These are phyloP conservation scores for Hemibagrus guttatus DNA, from an alignment of 2,797 vertebrate species.

Conservation along the genomic window DNA sequence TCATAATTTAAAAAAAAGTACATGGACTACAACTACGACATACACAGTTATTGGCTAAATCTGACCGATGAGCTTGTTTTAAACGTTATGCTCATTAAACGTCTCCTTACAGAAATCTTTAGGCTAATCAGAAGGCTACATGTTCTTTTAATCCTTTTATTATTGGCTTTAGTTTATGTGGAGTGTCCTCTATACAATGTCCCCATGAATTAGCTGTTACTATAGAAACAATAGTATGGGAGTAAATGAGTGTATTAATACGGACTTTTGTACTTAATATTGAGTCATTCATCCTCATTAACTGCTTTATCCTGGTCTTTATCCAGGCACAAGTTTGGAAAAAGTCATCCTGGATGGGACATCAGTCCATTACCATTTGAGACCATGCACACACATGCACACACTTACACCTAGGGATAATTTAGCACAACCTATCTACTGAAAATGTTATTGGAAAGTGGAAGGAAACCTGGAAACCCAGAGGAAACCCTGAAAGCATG, in stretches of 20 bases:
- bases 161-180: neutral
- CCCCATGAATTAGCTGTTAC: neutral
- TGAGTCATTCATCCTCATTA: neutral
- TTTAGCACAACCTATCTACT: neutral
- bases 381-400: neutral
- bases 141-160: neutral
- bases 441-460: neutral
- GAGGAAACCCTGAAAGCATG: neutral
- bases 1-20: neutral
- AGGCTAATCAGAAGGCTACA: neutral
- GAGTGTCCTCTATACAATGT: neutral
- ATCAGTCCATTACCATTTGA: neutral
- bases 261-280: neutral
- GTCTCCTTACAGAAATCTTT: neutral
- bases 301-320: neutral
- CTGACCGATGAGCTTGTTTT: neutral
- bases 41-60: neutral
- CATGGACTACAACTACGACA: slow-evolving; percentile 58
- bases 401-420: neutral
- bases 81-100: neutral
- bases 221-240: neutral
- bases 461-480: neutral
- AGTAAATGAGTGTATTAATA: neutral
- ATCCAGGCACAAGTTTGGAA: neutral
- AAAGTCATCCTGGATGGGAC: neutral